Conservation (phyloP, 2,797 vertebrate genomes). For the Sebastes cheni region DNA sequence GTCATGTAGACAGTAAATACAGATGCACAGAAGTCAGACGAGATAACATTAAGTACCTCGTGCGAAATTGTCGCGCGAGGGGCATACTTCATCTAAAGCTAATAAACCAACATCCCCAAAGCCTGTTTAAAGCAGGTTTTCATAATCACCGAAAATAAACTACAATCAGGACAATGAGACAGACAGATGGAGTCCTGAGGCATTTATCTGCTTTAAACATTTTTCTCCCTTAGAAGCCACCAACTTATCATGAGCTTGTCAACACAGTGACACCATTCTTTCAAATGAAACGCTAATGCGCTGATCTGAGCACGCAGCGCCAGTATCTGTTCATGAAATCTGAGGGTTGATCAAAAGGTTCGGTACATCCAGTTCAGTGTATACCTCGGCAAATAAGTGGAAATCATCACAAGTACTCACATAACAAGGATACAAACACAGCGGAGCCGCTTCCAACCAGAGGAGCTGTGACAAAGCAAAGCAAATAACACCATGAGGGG, state of each 20-base stretch:
- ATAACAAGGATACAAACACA: slow-evolving; percentile 78
- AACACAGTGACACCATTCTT: slow-evolving; percentile 87
- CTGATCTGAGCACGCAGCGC: slow-evolving; percentile 79
- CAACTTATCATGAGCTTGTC: slow-evolving; percentile 84
- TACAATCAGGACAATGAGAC: slow-evolving; percentile 83
- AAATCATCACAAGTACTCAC: slow-evolving; percentile 77
- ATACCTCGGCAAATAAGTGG: slow-evolving; percentile 80
- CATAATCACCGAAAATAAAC: slow-evolving; percentile 86
- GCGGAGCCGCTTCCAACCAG: slow-evolving; percentile 64
- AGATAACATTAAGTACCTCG: slow-evolving; percentile 75
- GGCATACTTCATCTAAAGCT: slow-evolving; percentile 78
- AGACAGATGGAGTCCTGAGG: slow-evolving; percentile 85
- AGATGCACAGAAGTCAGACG: slow-evolving; percentile 75
- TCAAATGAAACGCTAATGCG: slow-evolving; percentile 84
- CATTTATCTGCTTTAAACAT: slow-evolving; percentile 85
- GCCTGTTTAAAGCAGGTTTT: slow-evolving; percentile 82
- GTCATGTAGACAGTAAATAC: slow-evolving; percentile 76
- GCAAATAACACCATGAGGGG: slow-evolving; percentile 69
- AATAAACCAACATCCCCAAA: slow-evolving; percentile 84
- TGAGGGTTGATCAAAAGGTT: slow-evolving; percentile 85
- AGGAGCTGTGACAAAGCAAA: slow-evolving; percentile 73
- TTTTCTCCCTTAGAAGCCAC: slow-evolving; percentile 80
- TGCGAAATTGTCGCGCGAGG: slow-evolving; percentile 57
- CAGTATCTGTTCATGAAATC: slow-evolving; percentile 80
- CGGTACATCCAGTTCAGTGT: slow-evolving; percentile 77